Evolutionary conservation across 2,113 vertebrate species (phyloP).

Genomic region (Nycticebus coucang): DNA sequence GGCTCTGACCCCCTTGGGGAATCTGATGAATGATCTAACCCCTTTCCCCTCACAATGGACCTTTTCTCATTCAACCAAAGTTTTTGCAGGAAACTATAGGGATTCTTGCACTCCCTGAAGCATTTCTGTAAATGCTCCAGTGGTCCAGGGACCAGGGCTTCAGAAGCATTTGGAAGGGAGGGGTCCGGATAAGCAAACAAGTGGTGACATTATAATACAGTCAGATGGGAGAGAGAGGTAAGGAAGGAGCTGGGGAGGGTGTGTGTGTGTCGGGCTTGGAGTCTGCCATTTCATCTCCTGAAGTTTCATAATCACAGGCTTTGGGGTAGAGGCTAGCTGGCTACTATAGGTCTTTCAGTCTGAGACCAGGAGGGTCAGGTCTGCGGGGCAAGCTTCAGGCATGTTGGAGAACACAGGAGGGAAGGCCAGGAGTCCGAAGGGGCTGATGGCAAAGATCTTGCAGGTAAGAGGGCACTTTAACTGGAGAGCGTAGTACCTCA

Average conservation of each 20-base stretch:
- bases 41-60: not conserved
- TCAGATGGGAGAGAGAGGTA: not conserved
- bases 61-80: not conserved
- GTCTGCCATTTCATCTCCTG: too few species aligned
- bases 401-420: not conserved
- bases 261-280: too few species aligned
- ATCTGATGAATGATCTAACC: not conserved
- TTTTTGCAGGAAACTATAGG: not conserved
- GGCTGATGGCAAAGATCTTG: not conserved
- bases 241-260: not conserved
- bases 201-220: fast-evolving
- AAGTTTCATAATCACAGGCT: too few species aligned
- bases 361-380: not conserved
- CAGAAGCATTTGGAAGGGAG: not conserved
- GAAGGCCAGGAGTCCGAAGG: not conserved
- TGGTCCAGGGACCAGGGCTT: not conserved
- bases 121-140: not conserved
- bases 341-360: not conserved
- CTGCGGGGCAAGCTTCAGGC: not conserved
- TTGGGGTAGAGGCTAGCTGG: too few species aligned
- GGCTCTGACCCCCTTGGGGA: not conserved
- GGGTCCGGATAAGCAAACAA: not conserved
- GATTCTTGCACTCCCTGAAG: not conserved
- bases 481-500: not conserved
- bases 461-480: not conserved